A percentile compares a stretch with the other conserved stretches of the same genome.
phyloP scores from a whole-genome alignment of 2,797 vertebrate genomes.

The Masticophis lateralis region DNA sequence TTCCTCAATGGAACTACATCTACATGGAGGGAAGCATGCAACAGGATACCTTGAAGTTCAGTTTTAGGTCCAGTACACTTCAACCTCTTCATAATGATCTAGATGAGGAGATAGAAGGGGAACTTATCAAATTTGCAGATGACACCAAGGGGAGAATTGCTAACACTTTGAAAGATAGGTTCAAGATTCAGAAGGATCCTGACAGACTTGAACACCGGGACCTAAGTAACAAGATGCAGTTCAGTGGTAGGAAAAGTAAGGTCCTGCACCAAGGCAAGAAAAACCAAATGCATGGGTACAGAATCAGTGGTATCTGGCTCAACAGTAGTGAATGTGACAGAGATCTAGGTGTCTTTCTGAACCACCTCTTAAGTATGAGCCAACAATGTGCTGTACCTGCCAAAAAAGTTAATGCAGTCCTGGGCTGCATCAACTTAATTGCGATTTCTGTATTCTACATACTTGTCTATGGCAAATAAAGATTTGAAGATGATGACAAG shows the following conservation, averaged over 20 bases:
- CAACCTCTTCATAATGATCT: background rate
- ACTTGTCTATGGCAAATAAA: background rate
- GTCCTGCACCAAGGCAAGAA: background rate
- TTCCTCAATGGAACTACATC: background rate
- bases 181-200: background rate
- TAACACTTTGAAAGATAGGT: background rate
- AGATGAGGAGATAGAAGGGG: background rate
- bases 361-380: background rate
- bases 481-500: background rate
- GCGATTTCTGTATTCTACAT: background rate
- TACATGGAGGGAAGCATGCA: background rate
- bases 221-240: no score
- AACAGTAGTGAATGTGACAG: background rate
- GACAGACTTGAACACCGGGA: no score
- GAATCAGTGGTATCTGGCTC: background rate
- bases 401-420: background rate
- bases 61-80: background rate
- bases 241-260: background rate
- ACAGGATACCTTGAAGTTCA: background rate
- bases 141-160: background rate
- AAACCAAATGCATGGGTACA: background rate
- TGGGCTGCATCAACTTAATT: background rate
- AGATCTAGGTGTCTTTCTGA: background rate
- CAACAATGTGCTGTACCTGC: background rate
- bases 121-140: background rate